Conservation (phyloP, 2,113 vertebrate genomes). For the Falco punctatus region DNA sequence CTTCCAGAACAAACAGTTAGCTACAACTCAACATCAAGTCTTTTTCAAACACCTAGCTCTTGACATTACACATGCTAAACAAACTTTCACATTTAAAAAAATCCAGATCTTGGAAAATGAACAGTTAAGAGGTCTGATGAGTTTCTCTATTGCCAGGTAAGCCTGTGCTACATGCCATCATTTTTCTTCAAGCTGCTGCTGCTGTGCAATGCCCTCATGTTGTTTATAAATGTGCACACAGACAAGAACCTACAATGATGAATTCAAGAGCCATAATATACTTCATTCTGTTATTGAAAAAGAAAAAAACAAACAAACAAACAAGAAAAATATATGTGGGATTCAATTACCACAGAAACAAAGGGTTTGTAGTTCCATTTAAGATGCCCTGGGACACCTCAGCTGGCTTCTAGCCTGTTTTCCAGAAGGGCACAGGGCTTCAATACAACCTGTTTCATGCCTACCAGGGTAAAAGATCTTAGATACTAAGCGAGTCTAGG, state of each 20-base stretch:
- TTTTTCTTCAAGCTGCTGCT: conserved; percentile 3
- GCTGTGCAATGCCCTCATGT: background rate
- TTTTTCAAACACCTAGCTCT: conserved; percentile 49
- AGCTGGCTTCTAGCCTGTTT: background rate
- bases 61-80: conserved; percentile 49
- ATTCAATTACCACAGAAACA: background rate
- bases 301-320: background rate
- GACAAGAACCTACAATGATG: background rate
- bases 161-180: background rate
- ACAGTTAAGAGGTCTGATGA: background rate
- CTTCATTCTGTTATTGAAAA: conserved; percentile 1
- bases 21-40: conserved; percentile 12
- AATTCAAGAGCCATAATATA: conserved; percentile 2
- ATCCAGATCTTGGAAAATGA: conserved; percentile 37
- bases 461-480: background rate
- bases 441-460: background rate
- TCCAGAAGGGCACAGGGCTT: background rate
- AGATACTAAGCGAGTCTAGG: background rate
- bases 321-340: background rate
- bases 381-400: background rate
- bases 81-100: conserved; percentile 38
- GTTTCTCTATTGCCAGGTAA: background rate
- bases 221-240: conserved; percentile 24
- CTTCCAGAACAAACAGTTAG: conserved; percentile 29
- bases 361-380: background rate